Evolutionary conservation across 2,113 vertebrate genomes (phyloP).

Genomic region (Hippocampus guttulatus): DNA sequence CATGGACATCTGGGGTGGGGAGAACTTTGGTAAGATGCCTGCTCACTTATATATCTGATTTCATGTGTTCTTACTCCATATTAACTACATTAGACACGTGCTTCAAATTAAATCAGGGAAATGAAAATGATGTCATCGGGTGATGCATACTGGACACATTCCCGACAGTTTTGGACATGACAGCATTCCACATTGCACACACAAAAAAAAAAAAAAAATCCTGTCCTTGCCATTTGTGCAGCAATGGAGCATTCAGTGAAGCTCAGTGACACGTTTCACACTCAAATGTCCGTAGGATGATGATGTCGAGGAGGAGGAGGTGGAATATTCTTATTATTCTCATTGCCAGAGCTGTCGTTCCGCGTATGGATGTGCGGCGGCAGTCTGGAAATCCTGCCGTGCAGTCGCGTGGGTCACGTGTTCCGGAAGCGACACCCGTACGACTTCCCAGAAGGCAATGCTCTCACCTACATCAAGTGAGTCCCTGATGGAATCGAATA

Average conservation of each 20-base stretch:
- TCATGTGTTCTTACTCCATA: background rate
- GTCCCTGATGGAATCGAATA: conserved; percentile 39
- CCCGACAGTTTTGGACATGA: background rate
- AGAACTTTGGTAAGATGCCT: conserved; percentile 90
- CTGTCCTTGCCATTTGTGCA: background rate
- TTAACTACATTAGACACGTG: too few relatives aligned
- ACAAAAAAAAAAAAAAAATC: background rate
- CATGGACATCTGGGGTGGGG: conserved; percentile 99
- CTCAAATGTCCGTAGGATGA: background rate
- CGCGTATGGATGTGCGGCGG: conserved; percentile 98
- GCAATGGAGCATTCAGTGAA: background rate
- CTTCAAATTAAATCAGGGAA: too few relatives aligned
- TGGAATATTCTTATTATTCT: background rate
- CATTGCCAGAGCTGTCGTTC: conserved; percentile 88
- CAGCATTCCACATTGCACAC: background rate
- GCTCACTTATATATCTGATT: background rate
- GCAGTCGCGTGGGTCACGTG: conserved; percentile 95
- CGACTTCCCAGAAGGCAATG: conserved; percentile 96
- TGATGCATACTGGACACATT: background rate
- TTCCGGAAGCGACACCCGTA: conserved; percentile 98
- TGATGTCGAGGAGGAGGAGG: background rate
- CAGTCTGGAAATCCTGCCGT: conserved; percentile 96
- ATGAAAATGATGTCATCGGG: background rate
- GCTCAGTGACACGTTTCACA: background rate
- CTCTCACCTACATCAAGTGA: conserved; percentile 97